Evolutionary conservation across 2,888 invertebrate species (phyloP).

Genomic region (Scaptomyza caliginosa): DNA sequence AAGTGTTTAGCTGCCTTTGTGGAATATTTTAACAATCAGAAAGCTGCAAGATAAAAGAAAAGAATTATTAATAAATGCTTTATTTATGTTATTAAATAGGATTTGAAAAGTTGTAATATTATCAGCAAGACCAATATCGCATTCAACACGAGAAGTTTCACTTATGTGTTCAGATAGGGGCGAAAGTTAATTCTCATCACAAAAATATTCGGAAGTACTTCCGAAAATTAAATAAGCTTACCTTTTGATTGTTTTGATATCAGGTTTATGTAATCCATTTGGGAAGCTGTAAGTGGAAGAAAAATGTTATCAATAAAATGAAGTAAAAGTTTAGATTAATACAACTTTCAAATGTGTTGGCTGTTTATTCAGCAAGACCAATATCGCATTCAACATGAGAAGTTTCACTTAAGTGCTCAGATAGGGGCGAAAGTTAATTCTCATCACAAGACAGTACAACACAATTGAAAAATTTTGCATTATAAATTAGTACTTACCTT

Average conservation of each 20-base stretch:
- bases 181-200: slow-evolving; percentile 69
- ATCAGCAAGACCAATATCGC: slow-evolving; percentile 82
- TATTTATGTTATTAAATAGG: neutral
- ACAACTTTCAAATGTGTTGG: slow-evolving; percentile 8
- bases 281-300: slow-evolving; percentile 15
- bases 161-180: slow-evolving; percentile 75
- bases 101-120: neutral
- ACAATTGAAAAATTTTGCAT: slow-evolving; percentile 15
- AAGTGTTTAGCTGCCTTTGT: neutral
- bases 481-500: slow-evolving; percentile 46
- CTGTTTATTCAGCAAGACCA: slow-evolving; percentile 76
- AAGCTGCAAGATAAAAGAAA: neutral
- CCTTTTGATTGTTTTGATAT: neutral
- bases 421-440: slow-evolving; percentile 74
- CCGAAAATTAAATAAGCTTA: slow-evolving; percentile 1
- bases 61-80: neutral
- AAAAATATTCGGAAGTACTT: too few species aligned
- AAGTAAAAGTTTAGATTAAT: neutral
- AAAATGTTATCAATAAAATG: neutral
- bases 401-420: slow-evolving; percentile 72
- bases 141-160: slow-evolving; percentile 77
- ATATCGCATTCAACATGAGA: slow-evolving; percentile 77
- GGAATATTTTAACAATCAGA: neutral
- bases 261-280: neutral
- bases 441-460: slow-evolving; percentile 48